phyloP scores from a whole-genome alignment of 1,140 invertebrate genomes.

The Sarcophaga peregrina region DNA sequence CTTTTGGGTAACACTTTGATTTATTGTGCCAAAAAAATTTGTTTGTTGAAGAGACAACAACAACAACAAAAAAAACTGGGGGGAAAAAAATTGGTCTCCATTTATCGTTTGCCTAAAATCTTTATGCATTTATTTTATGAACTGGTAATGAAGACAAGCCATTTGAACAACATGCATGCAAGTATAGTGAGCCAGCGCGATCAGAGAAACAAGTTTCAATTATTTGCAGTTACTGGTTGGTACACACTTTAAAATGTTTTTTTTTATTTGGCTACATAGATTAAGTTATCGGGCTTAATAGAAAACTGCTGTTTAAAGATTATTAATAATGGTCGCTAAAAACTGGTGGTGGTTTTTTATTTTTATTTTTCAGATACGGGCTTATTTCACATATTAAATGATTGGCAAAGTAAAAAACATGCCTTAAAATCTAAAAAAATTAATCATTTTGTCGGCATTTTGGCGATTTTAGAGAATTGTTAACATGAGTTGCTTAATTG shows the following conservation, averaged over 20 bases:
- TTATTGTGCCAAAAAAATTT: slow-evolving; percentile 6
- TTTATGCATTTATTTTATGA: slow-evolving; percentile 11
- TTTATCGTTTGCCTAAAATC: slow-evolving; percentile 7
- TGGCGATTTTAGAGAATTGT: neutral
- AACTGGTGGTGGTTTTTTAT: too few species aligned
- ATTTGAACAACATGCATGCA: too few species aligned
- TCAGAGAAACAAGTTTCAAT: neutral
- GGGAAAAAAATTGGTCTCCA: neutral
- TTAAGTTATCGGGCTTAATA: slow-evolving; percentile 17
- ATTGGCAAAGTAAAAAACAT: too few species aligned
- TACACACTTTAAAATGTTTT: neutral
- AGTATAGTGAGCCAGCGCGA: neutral
- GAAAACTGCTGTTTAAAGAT: slow-evolving; percentile 23
- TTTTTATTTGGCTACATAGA: too few species aligned
- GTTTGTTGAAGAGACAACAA: too few species aligned
- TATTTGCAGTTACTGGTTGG: neutral
- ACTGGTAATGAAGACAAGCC: neutral
- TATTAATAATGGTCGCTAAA: neutral
- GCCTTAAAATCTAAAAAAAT: too few species aligned
- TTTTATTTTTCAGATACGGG: neutral
- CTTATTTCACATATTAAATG: neutral
- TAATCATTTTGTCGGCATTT: too few species aligned
- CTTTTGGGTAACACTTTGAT: neutral
- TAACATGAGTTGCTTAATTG: slow-evolving; percentile 1
- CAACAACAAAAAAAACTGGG: too few species aligned